Base-by-base conservation (phyloP, 2,113 vertebrate genomes). In the Rallus limicola region DNA sequence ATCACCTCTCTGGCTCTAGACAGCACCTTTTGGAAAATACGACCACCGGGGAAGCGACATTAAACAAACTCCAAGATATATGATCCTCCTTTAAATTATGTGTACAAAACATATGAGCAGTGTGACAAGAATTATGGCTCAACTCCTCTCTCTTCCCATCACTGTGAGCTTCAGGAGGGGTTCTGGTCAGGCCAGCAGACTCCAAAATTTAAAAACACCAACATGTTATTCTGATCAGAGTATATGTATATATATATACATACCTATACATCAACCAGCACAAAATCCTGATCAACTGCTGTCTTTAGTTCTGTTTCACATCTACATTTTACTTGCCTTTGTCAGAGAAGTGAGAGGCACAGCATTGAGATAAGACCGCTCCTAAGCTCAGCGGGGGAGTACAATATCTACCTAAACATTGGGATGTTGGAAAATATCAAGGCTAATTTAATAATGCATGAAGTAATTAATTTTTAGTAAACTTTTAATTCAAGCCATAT, bases 11-110 rank as follows among this genome's bases (percentile, higher is more conserved):
- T 60, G 53, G 83, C 89, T 93, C 92, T 56, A 92, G 74, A 42
- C 52, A 89, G 94, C 77, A 92, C 72, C 93, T 96, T 75, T 40
- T 42, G 86, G 93, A 91, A 96, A 96, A 95, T 84, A 95, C 0
- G 3, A 79, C 83, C 96, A 93, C 80, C 72, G 60, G 65, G 69
- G 60, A 89, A 95, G 86, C 76, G 89, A 92, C 94, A 89, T 69
- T 79, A 78, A 89, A 79, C 31, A 91, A 97, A 94, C 84, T 85
- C 65, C 36, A 50, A 91, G 93, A 97, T 92, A n/a, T 72, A 95
- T 18, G 91, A 59, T 50, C 64, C 88, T 89, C 62, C 58, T 93
- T 36, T 59, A 76, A 93, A 62, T 60, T 29, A 33, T n/a, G 86
- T 86, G 93, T 70, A 94, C 77, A 85, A 72, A 94, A 87, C 74